These are phyloP conservation scores for Mesocentrotus franciscanus DNA, from an alignment of 53 echinoderm and acorn worm genomes.

Conservation along the genomic window DNA sequence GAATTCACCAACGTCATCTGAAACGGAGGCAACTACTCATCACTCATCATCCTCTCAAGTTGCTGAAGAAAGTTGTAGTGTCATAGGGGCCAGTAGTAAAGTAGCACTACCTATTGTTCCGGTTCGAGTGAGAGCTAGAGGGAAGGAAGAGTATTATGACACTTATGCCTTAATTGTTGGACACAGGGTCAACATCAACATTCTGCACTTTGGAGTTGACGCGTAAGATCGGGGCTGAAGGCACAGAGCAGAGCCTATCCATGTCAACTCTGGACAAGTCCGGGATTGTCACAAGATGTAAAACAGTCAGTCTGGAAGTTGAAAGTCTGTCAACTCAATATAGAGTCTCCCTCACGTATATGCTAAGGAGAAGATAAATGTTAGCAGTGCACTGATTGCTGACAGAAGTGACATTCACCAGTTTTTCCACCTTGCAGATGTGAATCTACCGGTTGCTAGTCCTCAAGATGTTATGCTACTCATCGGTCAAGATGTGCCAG, in stretches of 20 bases:
- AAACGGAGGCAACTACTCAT: background rate
- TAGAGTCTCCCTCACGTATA: no score
- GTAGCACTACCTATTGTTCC: background rate
- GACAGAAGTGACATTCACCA: background rate
- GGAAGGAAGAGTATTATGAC: background rate
- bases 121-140: background rate
- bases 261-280: background rate
- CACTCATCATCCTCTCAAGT: background rate
- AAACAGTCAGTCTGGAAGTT: no score
- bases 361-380: no score
- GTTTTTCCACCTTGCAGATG: background rate
- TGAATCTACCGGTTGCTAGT: background rate
- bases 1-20: background rate
- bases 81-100: background rate
- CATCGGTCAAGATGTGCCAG: background rate
- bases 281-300: background rate
- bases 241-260: background rate
- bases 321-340: no score
- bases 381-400: no score
- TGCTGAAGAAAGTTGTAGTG: background rate
- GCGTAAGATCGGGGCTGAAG: background rate
- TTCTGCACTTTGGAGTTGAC: background rate
- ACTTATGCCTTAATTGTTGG: background rate
- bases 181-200: background rate
- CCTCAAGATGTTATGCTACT: no score